Percentiles rank a stretch among this genome's conserved stretches.
Conservation (phyloP, 2,888 invertebrate genomes). For the Cenopis cana region DNA sequence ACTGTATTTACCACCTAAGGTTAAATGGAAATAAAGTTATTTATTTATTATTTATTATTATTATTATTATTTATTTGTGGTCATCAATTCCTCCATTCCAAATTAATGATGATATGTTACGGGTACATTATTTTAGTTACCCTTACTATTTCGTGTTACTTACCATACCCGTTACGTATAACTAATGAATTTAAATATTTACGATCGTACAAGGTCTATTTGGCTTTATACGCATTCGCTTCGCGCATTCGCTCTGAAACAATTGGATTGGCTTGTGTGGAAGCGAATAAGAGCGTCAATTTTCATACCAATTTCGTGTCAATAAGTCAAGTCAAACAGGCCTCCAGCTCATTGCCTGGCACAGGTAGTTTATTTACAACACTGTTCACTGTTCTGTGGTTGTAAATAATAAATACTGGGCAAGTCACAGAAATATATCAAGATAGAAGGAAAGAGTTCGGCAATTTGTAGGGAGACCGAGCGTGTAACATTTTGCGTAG, state of each 20-base stretch:
- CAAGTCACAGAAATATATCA: neutral
- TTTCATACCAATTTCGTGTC: neutral
- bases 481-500: too few relatives aligned
- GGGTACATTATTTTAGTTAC: neutral
- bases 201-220: neutral
- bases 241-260: neutral
- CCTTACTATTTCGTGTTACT: neutral
- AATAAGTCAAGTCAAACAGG: neutral
- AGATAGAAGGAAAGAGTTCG: too few relatives aligned
- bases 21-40: too few relatives aligned
- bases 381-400: slow-evolving; percentile 20
- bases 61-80: too few relatives aligned
- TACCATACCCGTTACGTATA: neutral
- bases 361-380: slow-evolving; percentile 25
- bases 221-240: neutral
- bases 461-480: too few relatives aligned
- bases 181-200: slow-evolving; percentile 28
- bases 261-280: neutral
- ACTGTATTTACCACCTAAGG: too few relatives aligned
- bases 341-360: slow-evolving; percentile 5
- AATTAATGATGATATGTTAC: neutral
- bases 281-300: neutral
- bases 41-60: too few relatives aligned
- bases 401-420: slow-evolving; percentile 36
- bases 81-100: too few relatives aligned